Evolutionary conservation across 2,888 invertebrate species (phyloP).

Genomic region (Nemoura dubitans): DNA sequence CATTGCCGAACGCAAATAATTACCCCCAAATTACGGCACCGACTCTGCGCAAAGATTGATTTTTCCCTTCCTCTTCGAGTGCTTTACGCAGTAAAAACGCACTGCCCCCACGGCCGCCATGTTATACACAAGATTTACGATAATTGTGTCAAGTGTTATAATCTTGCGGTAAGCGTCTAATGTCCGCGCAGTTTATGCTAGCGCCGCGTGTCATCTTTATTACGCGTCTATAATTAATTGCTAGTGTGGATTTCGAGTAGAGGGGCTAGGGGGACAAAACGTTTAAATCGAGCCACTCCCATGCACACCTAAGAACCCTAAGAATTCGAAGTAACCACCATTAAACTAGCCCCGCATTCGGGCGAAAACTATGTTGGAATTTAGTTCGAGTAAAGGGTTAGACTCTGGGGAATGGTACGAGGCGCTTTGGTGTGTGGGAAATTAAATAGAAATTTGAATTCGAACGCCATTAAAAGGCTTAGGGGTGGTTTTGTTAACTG

Average conservation of each 20-base stretch:
- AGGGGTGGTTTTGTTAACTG: background rate
- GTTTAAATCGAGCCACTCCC: background rate
- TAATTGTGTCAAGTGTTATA: background rate
- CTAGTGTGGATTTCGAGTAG: background rate
- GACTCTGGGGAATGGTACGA: background rate
- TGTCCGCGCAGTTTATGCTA: background rate
- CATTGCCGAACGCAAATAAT: background rate
- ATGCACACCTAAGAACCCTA: background rate
- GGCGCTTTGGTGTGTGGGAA: background rate
- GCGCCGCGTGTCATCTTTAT: background rate
- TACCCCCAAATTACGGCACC: background rate
- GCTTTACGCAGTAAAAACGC: too few relatives aligned
- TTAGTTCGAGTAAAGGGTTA: background rate
- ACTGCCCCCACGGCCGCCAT: too few relatives aligned
- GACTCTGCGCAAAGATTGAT: background rate
- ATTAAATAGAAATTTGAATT: slow-evolving; percentile 3
- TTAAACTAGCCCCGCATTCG: background rate
- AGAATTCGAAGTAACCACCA: background rate
- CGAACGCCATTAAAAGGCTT: background rate
- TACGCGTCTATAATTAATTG: background rate
- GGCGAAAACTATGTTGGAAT: background rate
- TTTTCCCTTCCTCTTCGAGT: background rate
- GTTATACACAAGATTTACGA: background rate
- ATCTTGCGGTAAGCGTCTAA: background rate
- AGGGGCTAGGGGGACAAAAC: background rate